A percentile compares a stretch with the other conserved stretches of the same genome.
Conservation (phyloP, 2,113 vertebrate species). For the Mobula birostris region DNA sequence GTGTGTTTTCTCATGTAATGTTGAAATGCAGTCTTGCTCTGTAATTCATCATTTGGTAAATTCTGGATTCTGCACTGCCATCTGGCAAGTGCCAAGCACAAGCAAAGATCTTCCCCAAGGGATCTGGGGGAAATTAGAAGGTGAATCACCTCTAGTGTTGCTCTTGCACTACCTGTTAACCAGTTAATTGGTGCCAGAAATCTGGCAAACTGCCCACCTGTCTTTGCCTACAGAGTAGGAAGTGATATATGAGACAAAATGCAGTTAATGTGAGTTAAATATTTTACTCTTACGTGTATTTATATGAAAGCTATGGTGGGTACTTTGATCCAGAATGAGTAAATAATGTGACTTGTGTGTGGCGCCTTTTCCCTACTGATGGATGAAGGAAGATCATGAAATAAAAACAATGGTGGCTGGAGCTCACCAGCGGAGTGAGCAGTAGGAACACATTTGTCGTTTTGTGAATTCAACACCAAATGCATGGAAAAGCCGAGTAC, state of each 20-base stretch:
- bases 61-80: neutral
- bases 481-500: no score
- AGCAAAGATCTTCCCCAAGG: neutral
- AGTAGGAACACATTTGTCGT: no score
- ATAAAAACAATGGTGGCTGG: no score
- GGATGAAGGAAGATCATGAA: no score
- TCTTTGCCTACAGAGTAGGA: neutral
- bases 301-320: neutral
- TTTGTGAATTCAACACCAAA: no score
- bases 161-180: neutral
- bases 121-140: neutral
- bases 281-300: neutral
- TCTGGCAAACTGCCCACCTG: neutral
- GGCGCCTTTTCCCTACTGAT: no score
- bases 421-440: no score
- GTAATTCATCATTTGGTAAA: constrained; percentile 2
- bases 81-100: constrained; percentile 1
- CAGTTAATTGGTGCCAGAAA: constrained; percentile 3
- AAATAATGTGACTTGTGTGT: neutral
- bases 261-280: neutral
- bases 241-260: neutral
- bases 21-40: neutral
- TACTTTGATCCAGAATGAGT: no score
- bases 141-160: neutral
- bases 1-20: neutral